Conservation (phyloP, 2,113 vertebrate species). For the Pleuronectes platessa region DNA sequence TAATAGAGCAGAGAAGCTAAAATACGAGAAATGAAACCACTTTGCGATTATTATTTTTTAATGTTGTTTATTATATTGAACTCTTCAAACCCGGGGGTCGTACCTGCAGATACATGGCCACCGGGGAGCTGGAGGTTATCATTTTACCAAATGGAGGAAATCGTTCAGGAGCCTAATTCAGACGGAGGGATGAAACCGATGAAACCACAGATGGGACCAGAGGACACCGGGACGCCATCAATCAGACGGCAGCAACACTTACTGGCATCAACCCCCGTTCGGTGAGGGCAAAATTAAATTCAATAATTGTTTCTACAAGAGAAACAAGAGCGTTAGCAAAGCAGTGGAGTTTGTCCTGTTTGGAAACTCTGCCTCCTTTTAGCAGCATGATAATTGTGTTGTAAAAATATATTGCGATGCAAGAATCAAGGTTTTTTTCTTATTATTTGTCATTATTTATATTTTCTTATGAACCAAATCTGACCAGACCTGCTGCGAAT, state of each 20-base stretch:
- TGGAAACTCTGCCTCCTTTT: background rate
- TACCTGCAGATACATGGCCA: background rate
- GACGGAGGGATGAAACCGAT: background rate
- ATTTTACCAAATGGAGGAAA: background rate
- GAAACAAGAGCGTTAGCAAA: background rate
- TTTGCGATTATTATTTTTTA: background rate
- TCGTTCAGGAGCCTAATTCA: background rate
- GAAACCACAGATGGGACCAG: background rate
- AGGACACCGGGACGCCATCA: background rate
- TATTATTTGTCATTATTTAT: too few species aligned
- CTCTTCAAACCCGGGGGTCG: background rate
- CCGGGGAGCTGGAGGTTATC: background rate
- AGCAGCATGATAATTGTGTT: too few species aligned
- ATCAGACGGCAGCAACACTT: background rate
- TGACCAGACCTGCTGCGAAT: too few species aligned
- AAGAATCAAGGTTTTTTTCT: background rate
- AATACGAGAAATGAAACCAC: background rate
- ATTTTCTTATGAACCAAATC: too few species aligned
- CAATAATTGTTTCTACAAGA: background rate
- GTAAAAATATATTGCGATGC: background rate
- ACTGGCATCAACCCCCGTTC: background rate
- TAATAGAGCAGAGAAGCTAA: constrained; percentile 2
- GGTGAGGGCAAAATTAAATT: background rate
- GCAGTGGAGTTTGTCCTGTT: too few species aligned
- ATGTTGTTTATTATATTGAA: constrained; percentile 2